phyloP scores from a whole-genome alignment of 2,113 vertebrate genomes.

The Heloderma charlesbogerti region DNA sequence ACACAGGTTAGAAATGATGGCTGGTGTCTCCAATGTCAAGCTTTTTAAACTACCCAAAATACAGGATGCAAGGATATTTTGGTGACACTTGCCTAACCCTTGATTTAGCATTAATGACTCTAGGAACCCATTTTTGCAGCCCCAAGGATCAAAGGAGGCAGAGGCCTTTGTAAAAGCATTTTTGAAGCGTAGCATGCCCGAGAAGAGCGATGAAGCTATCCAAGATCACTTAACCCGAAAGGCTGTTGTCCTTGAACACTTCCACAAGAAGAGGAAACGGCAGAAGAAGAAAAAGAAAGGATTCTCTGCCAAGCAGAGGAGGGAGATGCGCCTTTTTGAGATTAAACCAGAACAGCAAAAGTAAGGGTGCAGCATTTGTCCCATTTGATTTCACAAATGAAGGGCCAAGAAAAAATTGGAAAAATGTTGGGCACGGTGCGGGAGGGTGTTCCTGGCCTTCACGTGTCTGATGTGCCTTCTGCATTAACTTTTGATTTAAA shows the following conservation, averaged over 20 bases:
- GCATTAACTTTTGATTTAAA: neutral
- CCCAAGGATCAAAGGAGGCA: slow-evolving; percentile 64
- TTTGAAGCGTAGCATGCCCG: slow-evolving; percentile 80
- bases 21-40: neutral
- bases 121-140: slow-evolving; percentile 56
- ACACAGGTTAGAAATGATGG: neutral
- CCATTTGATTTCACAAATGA: accelerated
- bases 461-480: neutral
- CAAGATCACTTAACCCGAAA: slow-evolving; percentile 78
- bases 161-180: slow-evolving; percentile 82
- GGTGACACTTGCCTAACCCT: neutral
- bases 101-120: too few relatives aligned
- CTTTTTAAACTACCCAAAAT: neutral
- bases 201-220: slow-evolving; percentile 23
- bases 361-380: slow-evolving; percentile 56
- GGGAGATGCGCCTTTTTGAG: slow-evolving; percentile 83
- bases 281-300: slow-evolving; percentile 77
- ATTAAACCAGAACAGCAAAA: slow-evolving; percentile 87
- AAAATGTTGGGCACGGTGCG: too few relatives aligned
- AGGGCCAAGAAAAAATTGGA: neutral
- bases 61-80: neutral
- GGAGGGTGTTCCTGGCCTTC: accelerated
- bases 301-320: slow-evolving; percentile 81
- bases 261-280: slow-evolving; percentile 63
- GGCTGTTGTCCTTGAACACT: slow-evolving; percentile 84